Conservation (phyloP, 2,888 invertebrate species). For the Prosapia bicincta region DNA sequence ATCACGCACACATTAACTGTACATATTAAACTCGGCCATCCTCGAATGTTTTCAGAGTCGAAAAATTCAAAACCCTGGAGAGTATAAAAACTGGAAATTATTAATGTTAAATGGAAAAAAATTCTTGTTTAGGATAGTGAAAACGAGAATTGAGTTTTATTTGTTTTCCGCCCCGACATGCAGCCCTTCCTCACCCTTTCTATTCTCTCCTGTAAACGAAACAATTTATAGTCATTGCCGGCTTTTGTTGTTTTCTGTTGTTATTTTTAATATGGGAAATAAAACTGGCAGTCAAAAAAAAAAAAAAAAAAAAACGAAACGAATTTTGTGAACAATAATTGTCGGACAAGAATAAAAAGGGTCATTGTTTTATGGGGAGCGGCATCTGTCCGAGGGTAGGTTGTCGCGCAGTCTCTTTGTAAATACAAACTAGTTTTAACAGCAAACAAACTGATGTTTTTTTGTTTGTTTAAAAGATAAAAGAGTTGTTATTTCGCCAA, state of each 20-base stretch:
- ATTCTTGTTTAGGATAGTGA: no score
- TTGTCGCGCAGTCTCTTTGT: no score
- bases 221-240: neutral
- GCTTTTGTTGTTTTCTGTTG: neutral
- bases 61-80: no score
- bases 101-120: no score
- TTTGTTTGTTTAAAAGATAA: no score
- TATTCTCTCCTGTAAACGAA: neutral
- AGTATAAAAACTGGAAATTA: no score
- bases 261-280: neutral
- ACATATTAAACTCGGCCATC: no score
- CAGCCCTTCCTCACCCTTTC: neutral
- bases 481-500: no score
- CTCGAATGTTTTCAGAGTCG: no score
- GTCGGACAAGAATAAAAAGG: neutral
- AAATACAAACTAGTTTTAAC: no score
- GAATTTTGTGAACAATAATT: neutral
- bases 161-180: neutral
- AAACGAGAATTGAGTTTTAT: neutral
- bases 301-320: neutral
- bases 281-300: neutral
- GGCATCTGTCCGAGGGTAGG: neutral
- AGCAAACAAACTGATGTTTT: no score
- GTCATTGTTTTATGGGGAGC: neutral
- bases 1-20: neutral